Conservation (phyloP, 1,140 invertebrate genomes). For the Trachelipus rathkii region DNA sequence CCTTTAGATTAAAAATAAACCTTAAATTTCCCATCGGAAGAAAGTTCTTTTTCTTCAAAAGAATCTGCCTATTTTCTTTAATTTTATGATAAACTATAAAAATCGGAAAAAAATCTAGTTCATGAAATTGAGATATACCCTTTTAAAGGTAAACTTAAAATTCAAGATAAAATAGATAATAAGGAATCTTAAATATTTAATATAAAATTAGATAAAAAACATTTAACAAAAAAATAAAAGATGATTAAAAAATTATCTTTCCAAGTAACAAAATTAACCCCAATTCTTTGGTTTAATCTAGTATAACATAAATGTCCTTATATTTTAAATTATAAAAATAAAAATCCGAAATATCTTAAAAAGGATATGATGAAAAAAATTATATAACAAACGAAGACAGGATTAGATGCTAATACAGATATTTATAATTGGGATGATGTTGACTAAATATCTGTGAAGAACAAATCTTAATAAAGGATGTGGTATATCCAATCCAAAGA, state of each 20-base stretch:
- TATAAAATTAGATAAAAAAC: too few relatives aligned
- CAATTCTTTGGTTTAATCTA: background rate
- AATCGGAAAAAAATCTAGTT: background rate
- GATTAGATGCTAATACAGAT: background rate
- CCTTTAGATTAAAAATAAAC: background rate
- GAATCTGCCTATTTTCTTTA: background rate
- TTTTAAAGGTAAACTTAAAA: too few relatives aligned
- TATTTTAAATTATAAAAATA: background rate
- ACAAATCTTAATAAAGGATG: too few relatives aligned
- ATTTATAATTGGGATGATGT: background rate
- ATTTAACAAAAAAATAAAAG: too few relatives aligned
- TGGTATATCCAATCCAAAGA: too few relatives aligned
- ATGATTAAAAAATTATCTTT: too few relatives aligned
- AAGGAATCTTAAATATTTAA: too few relatives aligned
- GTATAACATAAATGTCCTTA: background rate
- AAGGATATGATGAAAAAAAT: background rate
- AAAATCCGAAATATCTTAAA: background rate
- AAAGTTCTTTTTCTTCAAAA: background rate
- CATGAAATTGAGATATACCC: background rate
- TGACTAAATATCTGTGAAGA: background rate
- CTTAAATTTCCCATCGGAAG: background rate
- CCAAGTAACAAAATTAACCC: background rate
- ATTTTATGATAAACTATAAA: constrained; percentile 1
- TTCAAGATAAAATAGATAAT: too few relatives aligned
- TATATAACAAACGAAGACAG: background rate